A percentile compares a stretch with the other conserved stretches of the same genome.
These are phyloP conservation scores for Apistogramma diplotaenia DNA, from an alignment of 2,113 vertebrate genomes.

Conservation along the genomic window DNA sequence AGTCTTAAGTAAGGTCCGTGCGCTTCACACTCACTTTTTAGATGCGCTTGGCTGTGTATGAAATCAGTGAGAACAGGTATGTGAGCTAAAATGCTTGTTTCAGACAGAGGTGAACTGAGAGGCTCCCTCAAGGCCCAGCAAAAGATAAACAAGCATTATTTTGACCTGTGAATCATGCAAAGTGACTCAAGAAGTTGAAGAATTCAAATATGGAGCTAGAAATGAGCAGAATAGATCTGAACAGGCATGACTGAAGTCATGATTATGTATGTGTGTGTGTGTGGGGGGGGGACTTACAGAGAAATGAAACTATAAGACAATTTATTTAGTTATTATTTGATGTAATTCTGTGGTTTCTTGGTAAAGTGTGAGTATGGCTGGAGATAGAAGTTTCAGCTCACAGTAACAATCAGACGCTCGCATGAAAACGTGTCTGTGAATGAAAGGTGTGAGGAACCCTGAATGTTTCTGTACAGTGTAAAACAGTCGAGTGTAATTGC, in stretches of 20 bases:
- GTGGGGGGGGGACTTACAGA: not conserved
- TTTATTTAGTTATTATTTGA: not conserved
- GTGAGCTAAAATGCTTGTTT: not conserved
- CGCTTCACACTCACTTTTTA: fast-evolving
- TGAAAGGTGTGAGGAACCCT: not conserved
- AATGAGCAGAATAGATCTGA: no score
- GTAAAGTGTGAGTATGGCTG: not conserved
- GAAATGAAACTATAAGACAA: conserved; percentile 18
- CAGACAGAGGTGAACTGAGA: not conserved
- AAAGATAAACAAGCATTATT: not conserved
- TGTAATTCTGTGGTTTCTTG: conserved; percentile 4
- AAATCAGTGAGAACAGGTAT: not conserved
- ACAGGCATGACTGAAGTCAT: not conserved
- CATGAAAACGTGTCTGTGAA: not conserved
- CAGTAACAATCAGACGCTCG: not conserved
- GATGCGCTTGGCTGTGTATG: not conserved
- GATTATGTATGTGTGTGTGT: not conserved
- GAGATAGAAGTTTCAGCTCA: not conserved
- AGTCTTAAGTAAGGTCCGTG: not conserved
- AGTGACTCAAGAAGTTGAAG: not conserved
- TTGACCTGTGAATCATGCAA: not conserved
- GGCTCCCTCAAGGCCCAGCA: not conserved
- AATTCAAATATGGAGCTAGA: no score
- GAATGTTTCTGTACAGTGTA: not conserved
- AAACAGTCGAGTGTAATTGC: not conserved